Evolutionary conservation across 2,888 invertebrate genomes (phyloP), one percentile per base, ranked within the genome.

Genomic region (Xylota sylvarum): DNA sequence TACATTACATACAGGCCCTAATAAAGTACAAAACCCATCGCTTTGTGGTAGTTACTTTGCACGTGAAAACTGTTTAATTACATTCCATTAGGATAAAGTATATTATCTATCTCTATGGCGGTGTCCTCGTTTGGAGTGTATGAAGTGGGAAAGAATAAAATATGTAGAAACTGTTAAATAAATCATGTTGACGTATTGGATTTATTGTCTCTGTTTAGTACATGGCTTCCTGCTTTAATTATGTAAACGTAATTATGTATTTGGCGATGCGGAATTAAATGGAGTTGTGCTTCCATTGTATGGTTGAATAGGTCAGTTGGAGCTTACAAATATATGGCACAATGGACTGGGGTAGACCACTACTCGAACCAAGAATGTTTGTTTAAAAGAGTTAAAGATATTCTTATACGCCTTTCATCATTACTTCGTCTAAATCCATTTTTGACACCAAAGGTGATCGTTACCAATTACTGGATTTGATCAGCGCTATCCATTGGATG

Each of bases 151-250:
- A 17, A 12, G 48, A n/a, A 32, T 64, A 10, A 64, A 48, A 30
- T 64, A 48, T 64, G 64, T 5, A 19, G 5, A 46, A 32, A 12
- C 19, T 32, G 46, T 27, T 48, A 17, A 32, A 64, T 64, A 64
- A 64, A 64, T 64, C 64, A 64, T 64, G 27, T 12, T 27, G 64
- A 64, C 10, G 17, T 46, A 46, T 64, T 46, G 48, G 32, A 64
- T 48, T 64, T 64, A 64, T 55, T 48, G 64, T 48, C 4, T 40
- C 43, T 4, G 14, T 14, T 43, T 43, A 43, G 43, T 12, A 30
- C 48, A 48, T 10, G 23, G 10, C 23, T 19, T 50, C 12, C 12
- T 23, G 19, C 19, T 64, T 40, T 27, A 48, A 30, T 64, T 27
- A 52, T 30, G 5, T 30, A 19, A 0, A 1, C 14, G 12, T n/a